phyloP scores from a whole-genome alignment of 92 coral and sea anemone genomes.

The Muricea muricata region DNA sequence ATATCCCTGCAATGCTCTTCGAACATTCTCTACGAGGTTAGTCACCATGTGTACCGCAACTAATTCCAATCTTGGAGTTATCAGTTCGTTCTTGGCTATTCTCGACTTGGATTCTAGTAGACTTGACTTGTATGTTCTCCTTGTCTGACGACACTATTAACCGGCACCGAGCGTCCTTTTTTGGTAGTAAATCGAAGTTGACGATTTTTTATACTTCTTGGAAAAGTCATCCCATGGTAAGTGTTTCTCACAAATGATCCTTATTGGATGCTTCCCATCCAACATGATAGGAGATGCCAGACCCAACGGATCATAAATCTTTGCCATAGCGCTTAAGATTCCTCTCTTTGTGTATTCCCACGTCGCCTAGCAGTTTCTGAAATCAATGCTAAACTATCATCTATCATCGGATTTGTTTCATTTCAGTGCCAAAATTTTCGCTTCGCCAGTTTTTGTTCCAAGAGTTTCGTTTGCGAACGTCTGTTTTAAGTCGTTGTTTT shows the following conservation, averaged over 20 bases:
- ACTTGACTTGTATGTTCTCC: not conserved
- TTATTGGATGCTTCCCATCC: not conserved
- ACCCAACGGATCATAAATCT: not conserved
- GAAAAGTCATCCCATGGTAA: slow-evolving; percentile 8
- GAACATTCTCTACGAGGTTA: slow-evolving; percentile 1
- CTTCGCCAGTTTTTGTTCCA: not conserved
- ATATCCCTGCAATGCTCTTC: slow-evolving; percentile 25
- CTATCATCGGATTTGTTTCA: slow-evolving; percentile 10
- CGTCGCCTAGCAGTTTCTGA: not conserved
- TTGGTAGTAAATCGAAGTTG: not conserved
- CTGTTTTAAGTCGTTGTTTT: slow-evolving; percentile 19
- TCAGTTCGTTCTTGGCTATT: slow-evolving; percentile 22
- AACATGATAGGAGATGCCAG: slow-evolving; percentile 7
- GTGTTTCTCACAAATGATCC: not conserved
- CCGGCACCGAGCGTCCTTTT: slow-evolving; percentile 6
- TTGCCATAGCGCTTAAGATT: slow-evolving; percentile 6
- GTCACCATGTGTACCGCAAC: slow-evolving; percentile 32
- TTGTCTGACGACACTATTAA: not conserved
- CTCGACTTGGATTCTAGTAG: slow-evolving; percentile 31
- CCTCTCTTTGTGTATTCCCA: not conserved
- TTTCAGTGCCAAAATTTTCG: slow-evolving; percentile 17
- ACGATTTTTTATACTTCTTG: not conserved
- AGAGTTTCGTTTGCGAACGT: slow-evolving; percentile 40
- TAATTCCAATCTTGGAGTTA: slow-evolving; percentile 21
- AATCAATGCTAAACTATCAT: slow-evolving; percentile 23